Base-by-base conservation (phyloP, 2,888 invertebrate genomes). In the Agriotes lineatus region DNA sequence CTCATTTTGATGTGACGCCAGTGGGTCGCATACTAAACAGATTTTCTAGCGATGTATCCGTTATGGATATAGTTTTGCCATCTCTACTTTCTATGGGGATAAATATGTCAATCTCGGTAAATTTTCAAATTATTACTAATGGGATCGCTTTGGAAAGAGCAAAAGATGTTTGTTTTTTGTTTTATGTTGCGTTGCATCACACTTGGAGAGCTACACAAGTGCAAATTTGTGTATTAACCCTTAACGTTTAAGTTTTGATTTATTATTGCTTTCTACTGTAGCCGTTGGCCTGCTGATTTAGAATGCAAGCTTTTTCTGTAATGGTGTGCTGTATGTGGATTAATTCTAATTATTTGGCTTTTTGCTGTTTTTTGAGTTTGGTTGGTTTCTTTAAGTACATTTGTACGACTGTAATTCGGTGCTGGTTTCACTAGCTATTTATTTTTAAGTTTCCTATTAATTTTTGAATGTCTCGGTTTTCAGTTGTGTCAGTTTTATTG, bases 401-500 rank as follows among this genome's bases (percentile, higher is more conserved):
- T 45, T 19, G 25, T 48, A 20, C 44, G 9, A 45, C 1, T 12
- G 12, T 45, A 48, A 18, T 20, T 48, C 20, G 48, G 58, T 62
- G 69, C 35, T 59, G 67, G 30, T 35, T 68, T 42, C 10, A 14
- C 20, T 50, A 52, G 60, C 67, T 60, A 18, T 30, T 30, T 56
- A 52, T 58, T 35, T 37, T 62, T 42, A 16, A 39, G 16, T 54
- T 66, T 68, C 44, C 2, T 35, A 52, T 50, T 59, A 30, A 56
- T 25, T 48, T 61, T 45, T 60, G 25, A 45, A 39, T 48, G 52
- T 57, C 33, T 67, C 60, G 66, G 72, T 74, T 85, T 84, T 81
- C 88, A 91, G 91, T 90, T 84, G 75, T 88, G 78, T 85, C 89
- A 82, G 88, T 90, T 85, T 88, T 90, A 85, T 85, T 90, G 83